Evolutionary conservation across 2,797 vertebrate genomes (phyloP), one percentile per base, ranked within the genome.

Genomic region (Lerista edwardsae): DNA sequence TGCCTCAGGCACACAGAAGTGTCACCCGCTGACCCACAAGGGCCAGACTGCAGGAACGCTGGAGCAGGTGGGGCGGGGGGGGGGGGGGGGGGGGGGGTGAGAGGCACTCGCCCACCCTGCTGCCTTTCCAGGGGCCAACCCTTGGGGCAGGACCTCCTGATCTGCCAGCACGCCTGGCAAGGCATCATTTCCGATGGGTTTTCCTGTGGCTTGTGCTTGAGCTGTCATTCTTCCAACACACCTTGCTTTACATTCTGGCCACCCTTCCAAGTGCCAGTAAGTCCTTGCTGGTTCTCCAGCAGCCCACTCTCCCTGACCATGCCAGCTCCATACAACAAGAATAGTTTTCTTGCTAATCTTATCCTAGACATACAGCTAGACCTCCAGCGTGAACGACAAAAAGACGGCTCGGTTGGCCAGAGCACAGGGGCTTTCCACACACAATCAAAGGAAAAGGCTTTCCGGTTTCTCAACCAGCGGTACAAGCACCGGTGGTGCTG

Each of bases 171-270:
- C 76, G 89, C 89, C 79, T 21, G 80, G 84, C 79, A 76, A 89
- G 87, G 44, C 77, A 80, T 29, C n/a, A 3, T 91, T 90, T 80
- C 84, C 88, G 87, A 84, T 0, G 82, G n/a, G 74, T 80, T 91
- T 90, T 72, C 80, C 44, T 62, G 64, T 80, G 84, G 86, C 86
- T 94, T 94, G 90, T 80, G 75, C 86, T 14, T 61, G 83, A 92
- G 85, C 77, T 83, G 14, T 69, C 88, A 90, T 77, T 89, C 91
- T 91, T 93, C 87, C 91, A 90, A 93, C 78, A 84, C 75, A 88
- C 41, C 39, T 82, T 89, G 39, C 84, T 67, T 27, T 6, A 80
- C 57, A 55, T 64, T 88, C 82, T 90, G 87, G 79, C 80, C 64
- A n/a, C 51, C 69, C 87, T 91, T 94, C 89, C 78, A 89, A 85